Evolutionary conservation across 53 echinoderm and acorn worm genomes (phyloP), one percentile per base, ranked within the genome.

Genomic region (Holothuria leucospilota): DNA sequence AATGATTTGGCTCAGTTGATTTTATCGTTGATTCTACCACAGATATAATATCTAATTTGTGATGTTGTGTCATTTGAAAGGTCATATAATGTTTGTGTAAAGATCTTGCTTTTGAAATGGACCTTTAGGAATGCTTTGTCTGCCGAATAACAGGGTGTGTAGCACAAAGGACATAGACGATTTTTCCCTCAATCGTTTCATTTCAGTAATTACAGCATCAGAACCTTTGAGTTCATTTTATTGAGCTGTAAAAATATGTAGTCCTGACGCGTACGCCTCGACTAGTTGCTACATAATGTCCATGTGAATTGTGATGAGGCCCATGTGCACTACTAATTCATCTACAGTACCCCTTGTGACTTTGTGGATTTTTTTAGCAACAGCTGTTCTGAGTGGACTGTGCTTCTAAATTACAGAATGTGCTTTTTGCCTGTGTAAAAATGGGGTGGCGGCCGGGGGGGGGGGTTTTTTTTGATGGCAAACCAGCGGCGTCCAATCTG

Each of bases 291-390:
- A 87, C 87, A 78, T 87, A 81, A 79, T 87, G 87, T 16, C 23
- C 26, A 80, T 87, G 88, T 63, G 14, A 25, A 75, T 16, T 26
- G 3, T 40, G 58, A 16, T 40, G 67, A 53, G n/a, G n/a, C 89
- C 84, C 80, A 86, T 84, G 30, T 86, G 29, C 30, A 91, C 71
- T 9, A 87, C 87, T 25, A 87, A 52, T 40, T 84, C 15, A 23
- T 77, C 56, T 49, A 91, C 49, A 63, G 91, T 87, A 38, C 73
- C 20, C 91, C 91, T 71, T 91, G 91, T 78, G 83, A 87, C 56
- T n/a, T 91, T 91, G 73, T 91, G 91, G 21, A 87, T 78, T 20
- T 82, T 91, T 56, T 82, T 88, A 42, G 87, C 87, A 34, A 77
- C 68, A 29, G 91, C 71, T 84, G 84, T 84, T 58, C 85, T 62